Evolutionary conservation across 2,888 invertebrate species (phyloP), one percentile per base, ranked within the genome.

Genomic region (Rhamphomyia laevipes): DNA sequence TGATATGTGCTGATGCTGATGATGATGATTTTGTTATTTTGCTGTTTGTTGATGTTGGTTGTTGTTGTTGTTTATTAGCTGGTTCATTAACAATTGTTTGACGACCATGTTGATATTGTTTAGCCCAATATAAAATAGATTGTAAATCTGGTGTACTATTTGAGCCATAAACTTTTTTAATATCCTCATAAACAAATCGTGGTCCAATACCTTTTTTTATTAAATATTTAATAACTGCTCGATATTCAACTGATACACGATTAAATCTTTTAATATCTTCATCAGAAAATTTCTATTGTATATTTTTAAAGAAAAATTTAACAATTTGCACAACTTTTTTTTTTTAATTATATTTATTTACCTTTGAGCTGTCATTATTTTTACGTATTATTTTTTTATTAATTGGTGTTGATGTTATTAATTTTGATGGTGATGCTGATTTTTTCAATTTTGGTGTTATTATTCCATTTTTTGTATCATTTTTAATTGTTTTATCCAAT

Each of bases 171-270:
- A 45, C 51, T 37, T 44, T 37, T 37, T 47, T 45, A 27, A 51
- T n/a, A 10, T 30, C n/a, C 5, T 21, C 18, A 35, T 45, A 47
- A 38, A 51, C 46, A 5, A 35, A 6, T 13, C 33, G n/a, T 4
- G 16, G 12, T 13, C 30, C 27, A 10, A 4, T 16, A 23, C 51
- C 51, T 17, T 49, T n/a, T 18, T 47, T 49, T 13, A 41, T 43
- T 15, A 50, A 30, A 37, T 47, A 52, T 31, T 52, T 52, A 13
- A 52, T 52, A 12, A 52, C 44, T 16, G 47, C 33, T 11, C 52
- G 49, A 45, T 52, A 40, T 30, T 52, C 52, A 2, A 52, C 2
- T 10, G 16, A 30, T 18, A 52, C 49, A 23, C 46, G 37, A 31
- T 47, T 51, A 41, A 42, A 47, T 15, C 35, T 44, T 12, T 47